These are phyloP conservation scores for Menidia beryllina DNA, from an alignment of 2,113 vertebrate species.

Conservation along the genomic window DNA sequence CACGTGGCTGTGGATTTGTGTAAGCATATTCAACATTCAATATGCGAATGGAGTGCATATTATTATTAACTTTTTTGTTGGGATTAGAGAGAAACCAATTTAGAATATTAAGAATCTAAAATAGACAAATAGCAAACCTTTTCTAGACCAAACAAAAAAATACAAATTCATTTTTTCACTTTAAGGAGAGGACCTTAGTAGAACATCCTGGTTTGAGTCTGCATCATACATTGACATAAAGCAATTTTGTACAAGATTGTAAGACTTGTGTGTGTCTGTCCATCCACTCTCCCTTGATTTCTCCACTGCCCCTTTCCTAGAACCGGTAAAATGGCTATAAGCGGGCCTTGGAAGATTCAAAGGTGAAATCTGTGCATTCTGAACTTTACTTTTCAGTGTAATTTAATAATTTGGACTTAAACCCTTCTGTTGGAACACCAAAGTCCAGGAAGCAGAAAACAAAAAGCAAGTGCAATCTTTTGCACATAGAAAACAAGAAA, in stretches of 20 bases:
- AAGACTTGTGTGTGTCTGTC: background rate
- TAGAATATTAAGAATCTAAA: background rate
- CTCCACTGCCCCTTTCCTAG: background rate
- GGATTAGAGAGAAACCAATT: too few species aligned
- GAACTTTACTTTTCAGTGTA: too few species aligned
- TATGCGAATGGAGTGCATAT: background rate
- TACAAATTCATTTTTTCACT: background rate
- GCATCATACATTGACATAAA: slow-evolving; percentile 6
- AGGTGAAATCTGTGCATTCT: background rate
- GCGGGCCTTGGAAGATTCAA: background rate
- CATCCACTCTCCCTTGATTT: background rate
- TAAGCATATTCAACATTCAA: background rate
- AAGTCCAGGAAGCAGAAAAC: too few species aligned
- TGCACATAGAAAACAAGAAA: too few species aligned
- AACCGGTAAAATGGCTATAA: background rate
- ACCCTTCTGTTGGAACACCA: too few species aligned
- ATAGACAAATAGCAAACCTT: slow-evolving; percentile 12
- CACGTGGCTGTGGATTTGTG: background rate
- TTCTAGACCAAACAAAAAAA: slow-evolving; percentile 6
- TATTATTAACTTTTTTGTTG: too few species aligned
- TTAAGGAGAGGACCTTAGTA: background rate
- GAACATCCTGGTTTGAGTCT: background rate
- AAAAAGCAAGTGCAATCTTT: too few species aligned
- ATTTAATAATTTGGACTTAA: too few species aligned
- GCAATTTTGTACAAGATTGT: background rate